Conservation (phyloP, 2,113 vertebrate species). For the Cryptotis parvus region DNA sequence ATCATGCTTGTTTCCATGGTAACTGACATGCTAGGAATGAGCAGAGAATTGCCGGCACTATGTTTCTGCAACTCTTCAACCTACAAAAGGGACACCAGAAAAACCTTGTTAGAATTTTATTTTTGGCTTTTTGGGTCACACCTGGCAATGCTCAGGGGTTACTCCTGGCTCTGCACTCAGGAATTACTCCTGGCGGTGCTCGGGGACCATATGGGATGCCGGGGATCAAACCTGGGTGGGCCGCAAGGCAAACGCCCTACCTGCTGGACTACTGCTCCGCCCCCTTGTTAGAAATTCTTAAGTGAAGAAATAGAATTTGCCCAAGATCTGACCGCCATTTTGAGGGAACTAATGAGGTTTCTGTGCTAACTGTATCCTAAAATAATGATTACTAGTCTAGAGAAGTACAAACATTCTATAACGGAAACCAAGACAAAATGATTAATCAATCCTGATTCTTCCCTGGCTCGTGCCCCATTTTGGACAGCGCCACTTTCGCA, state of each 20-base stretch:
- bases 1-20: slow-evolving; percentile 98
- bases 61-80: slow-evolving; percentile 94
- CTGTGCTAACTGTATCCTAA: slow-evolving; percentile 27
- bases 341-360: slow-evolving; percentile 15
- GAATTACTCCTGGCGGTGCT: too few species aligned
- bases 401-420: slow-evolving; percentile 19
- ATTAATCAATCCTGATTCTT: neutral
- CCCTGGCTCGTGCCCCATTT: neutral
- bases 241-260: too few species aligned
- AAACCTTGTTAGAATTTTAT: neutral
- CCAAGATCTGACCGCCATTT: neutral
- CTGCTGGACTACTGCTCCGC: too few species aligned
- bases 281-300: neutral
- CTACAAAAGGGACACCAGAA: slow-evolving; percentile 82
- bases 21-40: slow-evolving; percentile 88
- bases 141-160: too few species aligned
- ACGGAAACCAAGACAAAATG: neutral
- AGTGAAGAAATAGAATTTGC: slow-evolving; percentile 1
- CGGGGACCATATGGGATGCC: too few species aligned
- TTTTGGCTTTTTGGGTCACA: too few species aligned
- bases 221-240: too few species aligned
- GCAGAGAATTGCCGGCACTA: slow-evolving; percentile 82
- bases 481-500: neutral
- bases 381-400: slow-evolving; percentile 1
- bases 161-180: too few species aligned